phyloP scores from a whole-genome alignment of 2,113 vertebrate genomes.

The Sander lucioperca region DNA sequence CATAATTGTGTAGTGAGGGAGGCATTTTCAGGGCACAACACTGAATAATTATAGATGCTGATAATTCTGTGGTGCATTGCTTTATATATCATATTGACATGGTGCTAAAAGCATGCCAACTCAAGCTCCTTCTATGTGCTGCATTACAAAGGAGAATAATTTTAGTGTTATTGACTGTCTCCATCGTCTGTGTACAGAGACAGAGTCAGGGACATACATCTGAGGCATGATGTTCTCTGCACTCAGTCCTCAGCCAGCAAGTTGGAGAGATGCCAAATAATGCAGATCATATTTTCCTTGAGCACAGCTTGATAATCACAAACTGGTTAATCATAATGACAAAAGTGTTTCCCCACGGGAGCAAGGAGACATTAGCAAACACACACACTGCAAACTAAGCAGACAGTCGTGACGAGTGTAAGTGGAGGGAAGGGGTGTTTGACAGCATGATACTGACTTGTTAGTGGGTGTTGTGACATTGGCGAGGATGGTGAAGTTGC shows the following conservation, averaged over 20 bases:
- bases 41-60: conserved; percentile 71
- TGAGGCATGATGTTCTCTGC: conserved; percentile 38
- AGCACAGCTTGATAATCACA: conserved; percentile 42
- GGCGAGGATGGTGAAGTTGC: conserved; percentile 96
- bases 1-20: conserved; percentile 29
- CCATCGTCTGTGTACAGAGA: conserved; percentile 59
- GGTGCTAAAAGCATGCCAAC: conserved; percentile 73
- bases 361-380: conserved; percentile 48
- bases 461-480: conserved; percentile 92
- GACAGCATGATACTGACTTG: conserved; percentile 89
- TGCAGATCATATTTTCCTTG: conserved; percentile 58
- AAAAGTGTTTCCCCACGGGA: conserved; percentile 54
- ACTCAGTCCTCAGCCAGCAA: conserved; percentile 24
- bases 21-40: conserved; percentile 44
- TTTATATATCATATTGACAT: conserved; percentile 75
- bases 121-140: conserved; percentile 58
- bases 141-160: conserved; percentile 71
- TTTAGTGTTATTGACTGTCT: conserved; percentile 78
- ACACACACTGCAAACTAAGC: conserved; percentile 58
- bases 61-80: conserved; percentile 64
- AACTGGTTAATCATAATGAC: conserved; percentile 61
- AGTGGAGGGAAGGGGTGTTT: conserved; percentile 56
- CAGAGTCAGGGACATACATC: conserved; percentile 65
- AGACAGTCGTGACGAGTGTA: conserved; percentile 54
- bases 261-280: conserved; percentile 57